Percentiles rank a stretch among this genome's conserved stretches.
Conservation (phyloP, 2,113 vertebrate genomes). For the Puntigrus tetrazona region DNA sequence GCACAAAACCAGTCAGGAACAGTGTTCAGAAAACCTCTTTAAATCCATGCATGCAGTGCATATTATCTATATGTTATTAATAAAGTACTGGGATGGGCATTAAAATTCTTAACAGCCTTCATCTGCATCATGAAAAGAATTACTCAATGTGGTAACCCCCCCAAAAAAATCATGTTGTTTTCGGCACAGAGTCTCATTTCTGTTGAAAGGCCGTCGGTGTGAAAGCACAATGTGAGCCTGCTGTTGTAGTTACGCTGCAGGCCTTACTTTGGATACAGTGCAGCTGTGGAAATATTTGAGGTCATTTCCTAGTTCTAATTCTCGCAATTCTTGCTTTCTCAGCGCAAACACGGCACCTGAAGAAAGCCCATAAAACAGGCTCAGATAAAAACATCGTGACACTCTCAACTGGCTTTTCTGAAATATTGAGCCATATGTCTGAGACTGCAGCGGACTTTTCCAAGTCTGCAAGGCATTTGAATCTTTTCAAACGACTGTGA, state of each 20-base stretch:
- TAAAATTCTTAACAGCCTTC: neutral
- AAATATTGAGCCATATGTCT: slow-evolving; percentile 19
- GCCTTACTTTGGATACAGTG: neutral
- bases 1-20: neutral
- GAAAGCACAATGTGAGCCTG: neutral
- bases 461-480: slow-evolving; percentile 9
- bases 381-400: slow-evolving; percentile 22
- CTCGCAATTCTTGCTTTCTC: slow-evolving; percentile 18
- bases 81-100: neutral
- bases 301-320: slow-evolving; percentile 21
- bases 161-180: neutral
- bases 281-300: slow-evolving; percentile 35
- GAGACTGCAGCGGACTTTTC: neutral
- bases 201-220: neutral
- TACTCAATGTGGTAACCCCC: neutral
- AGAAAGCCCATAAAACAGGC: slow-evolving; percentile 33
- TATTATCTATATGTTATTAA: neutral
- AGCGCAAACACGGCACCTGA: neutral
- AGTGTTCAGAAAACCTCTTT: neutral
- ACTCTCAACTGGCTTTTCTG: neutral
- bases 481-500: neutral
- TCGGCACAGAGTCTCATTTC: neutral
- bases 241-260: slow-evolving; percentile 2
- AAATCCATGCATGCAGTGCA: too few species aligned
- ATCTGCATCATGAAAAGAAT: neutral